Evolutionary conservation across 1,140 invertebrate genomes (phyloP).

Genomic region (Bombus breviceps): DNA sequence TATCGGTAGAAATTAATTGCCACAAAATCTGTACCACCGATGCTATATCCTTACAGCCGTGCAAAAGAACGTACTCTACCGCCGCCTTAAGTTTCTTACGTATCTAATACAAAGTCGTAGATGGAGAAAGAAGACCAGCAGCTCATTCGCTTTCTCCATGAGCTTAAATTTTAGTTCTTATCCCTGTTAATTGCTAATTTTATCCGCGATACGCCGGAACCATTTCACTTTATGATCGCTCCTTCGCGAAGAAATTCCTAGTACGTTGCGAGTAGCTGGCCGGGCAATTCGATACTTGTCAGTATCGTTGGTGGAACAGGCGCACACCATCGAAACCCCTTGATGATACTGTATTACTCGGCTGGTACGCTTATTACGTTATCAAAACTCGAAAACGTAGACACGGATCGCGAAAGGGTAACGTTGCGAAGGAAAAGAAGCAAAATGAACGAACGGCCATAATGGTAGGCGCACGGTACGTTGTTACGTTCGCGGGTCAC

Average conservation of each 20-base stretch:
- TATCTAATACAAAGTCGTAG: too few relatives aligned
- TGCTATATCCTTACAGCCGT: accelerated
- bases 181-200: neutral
- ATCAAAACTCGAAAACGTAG: neutral
- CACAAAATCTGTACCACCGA: too few relatives aligned
- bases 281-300: neutral
- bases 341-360: neutral
- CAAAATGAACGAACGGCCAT: neutral
- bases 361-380: conserved; percentile 10
- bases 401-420: neutral
- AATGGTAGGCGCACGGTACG: neutral
- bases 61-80: too few relatives aligned
- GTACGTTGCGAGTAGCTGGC: neutral
- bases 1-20: too few relatives aligned
- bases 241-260: conserved; percentile 5
- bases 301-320: neutral
- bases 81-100: too few relatives aligned
- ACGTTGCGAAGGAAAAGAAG: neutral
- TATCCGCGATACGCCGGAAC: neutral
- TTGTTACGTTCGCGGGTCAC: conserved; percentile 62
- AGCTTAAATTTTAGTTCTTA: neutral
- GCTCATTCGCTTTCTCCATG: neutral
- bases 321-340: neutral
- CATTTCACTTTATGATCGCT: conserved; percentile 5
- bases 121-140: neutral